Evolutionary conservation across 2,888 invertebrate species (phyloP).

Genomic region (Bhutanitis thaidina): DNA sequence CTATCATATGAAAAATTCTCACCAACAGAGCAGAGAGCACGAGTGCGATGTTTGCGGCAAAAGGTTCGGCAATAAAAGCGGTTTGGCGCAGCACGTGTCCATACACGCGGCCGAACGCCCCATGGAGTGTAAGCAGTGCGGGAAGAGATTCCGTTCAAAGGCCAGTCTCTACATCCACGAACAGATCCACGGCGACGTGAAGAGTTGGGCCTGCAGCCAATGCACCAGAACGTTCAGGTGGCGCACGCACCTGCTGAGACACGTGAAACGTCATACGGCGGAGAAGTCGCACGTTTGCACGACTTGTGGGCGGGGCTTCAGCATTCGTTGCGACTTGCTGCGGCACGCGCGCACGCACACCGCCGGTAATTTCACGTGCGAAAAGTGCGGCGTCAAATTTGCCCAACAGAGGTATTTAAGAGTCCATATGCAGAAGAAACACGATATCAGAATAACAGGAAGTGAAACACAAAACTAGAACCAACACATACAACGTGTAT

Average conservation of each 20-base stretch:
- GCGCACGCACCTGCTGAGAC: constrained; percentile 63
- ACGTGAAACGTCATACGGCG: constrained; percentile 60
- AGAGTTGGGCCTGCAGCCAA: constrained; percentile 36
- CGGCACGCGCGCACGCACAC: constrained; percentile 73
- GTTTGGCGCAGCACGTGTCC: constrained; percentile 63
- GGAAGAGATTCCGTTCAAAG: constrained; percentile 67
- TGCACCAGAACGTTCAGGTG: constrained; percentile 68
- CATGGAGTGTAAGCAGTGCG: constrained; percentile 65
- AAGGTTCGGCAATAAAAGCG: constrained; percentile 61
- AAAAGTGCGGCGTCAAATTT: constrained; percentile 63
- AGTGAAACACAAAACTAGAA: background rate
- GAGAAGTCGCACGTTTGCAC: constrained; percentile 58
- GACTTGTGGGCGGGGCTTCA: constrained; percentile 69
- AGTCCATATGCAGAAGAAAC: constrained; percentile 61
- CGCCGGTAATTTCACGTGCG: constrained; percentile 56
- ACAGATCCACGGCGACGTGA: constrained; percentile 60
- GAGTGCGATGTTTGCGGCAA: constrained; percentile 70
- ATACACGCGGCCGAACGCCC: constrained; percentile 63
- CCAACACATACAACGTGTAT: background rate
- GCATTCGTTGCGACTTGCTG: constrained; percentile 63
- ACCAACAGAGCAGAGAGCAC: constrained; percentile 61
- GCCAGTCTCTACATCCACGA: constrained; percentile 73
- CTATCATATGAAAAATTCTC: constrained; percentile 75
- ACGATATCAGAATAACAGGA: constrained; percentile 24
- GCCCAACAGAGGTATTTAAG: constrained; percentile 75